These are phyloP conservation scores for Sitobion miscanthi DNA, from an alignment of 1,140 invertebrate species.

Conservation along the genomic window DNA sequence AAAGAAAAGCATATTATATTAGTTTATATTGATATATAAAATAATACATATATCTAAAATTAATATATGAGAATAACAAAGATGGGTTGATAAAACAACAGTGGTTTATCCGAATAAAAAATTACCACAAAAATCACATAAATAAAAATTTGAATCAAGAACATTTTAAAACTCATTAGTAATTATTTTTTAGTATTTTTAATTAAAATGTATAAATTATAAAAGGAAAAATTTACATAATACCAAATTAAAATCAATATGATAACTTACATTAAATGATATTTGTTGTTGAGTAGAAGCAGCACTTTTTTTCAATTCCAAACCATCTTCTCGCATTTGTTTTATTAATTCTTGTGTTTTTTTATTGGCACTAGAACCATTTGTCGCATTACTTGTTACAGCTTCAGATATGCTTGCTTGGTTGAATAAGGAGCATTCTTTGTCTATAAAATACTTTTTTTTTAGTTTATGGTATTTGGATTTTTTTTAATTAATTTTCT, in stretches of 20 bases:
- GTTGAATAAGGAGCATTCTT: conserved; percentile 93
- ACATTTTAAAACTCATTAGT: background rate
- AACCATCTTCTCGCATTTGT: conserved; percentile 91
- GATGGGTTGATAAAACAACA: background rate
- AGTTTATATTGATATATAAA: background rate
- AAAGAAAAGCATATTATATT: background rate
- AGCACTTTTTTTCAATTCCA: conserved; percentile 82
- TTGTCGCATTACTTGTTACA: conserved; percentile 68
- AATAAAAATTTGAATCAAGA: background rate
- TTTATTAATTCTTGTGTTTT: conserved; percentile 72
- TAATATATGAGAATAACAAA: background rate
- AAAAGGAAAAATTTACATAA: background rate
- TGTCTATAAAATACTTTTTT: conserved; percentile 68
- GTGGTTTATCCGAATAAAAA: background rate
- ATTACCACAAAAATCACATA: background rate
- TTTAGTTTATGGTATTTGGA: conserved; percentile 47
- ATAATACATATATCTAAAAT: too few relatives aligned
- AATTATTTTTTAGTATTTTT: background rate
- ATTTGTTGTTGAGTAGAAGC: conserved; percentile 70
- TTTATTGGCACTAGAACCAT: conserved; percentile 66
- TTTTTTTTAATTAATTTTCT: background rate
- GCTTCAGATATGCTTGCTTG: conserved; percentile 72
- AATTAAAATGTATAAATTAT: background rate
- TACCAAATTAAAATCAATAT: background rate
- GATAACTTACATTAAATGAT: conserved; percentile 62